Evolutionary conservation across 2,888 invertebrate species (phyloP).

Genomic region (Hybos culiciformis): DNA sequence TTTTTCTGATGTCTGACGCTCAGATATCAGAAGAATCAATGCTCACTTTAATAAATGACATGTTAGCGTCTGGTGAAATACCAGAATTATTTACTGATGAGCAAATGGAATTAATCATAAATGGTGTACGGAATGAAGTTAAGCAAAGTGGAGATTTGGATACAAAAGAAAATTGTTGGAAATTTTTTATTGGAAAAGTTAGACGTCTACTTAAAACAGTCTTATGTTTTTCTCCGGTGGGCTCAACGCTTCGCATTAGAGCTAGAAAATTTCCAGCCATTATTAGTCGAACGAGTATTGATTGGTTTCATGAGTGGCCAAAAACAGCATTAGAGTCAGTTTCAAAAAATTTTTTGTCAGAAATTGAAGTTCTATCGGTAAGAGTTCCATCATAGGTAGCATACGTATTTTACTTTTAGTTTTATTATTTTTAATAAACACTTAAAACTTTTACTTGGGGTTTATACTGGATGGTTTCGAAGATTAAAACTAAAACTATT

Average conservation of each 20-base stretch:
- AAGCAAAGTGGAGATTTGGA: slow-evolving; percentile 72
- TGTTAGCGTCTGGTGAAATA: slow-evolving; percentile 89
- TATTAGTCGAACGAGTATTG: slow-evolving; percentile 82
- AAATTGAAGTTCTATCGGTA: slow-evolving; percentile 62
- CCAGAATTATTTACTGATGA: slow-evolving; percentile 83
- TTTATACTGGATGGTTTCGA: too few species aligned
- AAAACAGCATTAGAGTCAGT: slow-evolving; percentile 82
- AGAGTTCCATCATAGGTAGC: too few species aligned
- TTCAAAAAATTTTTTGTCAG: slow-evolving; percentile 66
- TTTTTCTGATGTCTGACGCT: slow-evolving; percentile 89
- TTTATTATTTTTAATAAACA: too few species aligned
- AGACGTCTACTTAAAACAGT: slow-evolving; percentile 65
- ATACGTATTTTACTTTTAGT: too few species aligned
- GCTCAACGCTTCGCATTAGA: slow-evolving; percentile 70
- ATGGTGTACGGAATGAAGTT: slow-evolving; percentile 62
- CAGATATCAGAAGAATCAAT: slow-evolving; percentile 85
- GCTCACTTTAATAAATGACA: slow-evolving; percentile 81
- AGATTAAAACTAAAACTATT: too few species aligned
- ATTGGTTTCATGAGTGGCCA: slow-evolving; percentile 98
- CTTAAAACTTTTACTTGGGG: too few species aligned
- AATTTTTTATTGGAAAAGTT: slow-evolving; percentile 83
- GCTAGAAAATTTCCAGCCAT: slow-evolving; percentile 89
- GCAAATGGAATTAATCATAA: slow-evolving; percentile 75
- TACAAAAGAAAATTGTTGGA: slow-evolving; percentile 89
- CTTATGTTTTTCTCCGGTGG: slow-evolving; percentile 94